Percentiles rank a stretch among this genome's conserved stretches.
These are phyloP conservation scores for Clarias macrocephalus DNA, from an alignment of 2,113 vertebrate genomes.

Conservation along the genomic window DNA sequence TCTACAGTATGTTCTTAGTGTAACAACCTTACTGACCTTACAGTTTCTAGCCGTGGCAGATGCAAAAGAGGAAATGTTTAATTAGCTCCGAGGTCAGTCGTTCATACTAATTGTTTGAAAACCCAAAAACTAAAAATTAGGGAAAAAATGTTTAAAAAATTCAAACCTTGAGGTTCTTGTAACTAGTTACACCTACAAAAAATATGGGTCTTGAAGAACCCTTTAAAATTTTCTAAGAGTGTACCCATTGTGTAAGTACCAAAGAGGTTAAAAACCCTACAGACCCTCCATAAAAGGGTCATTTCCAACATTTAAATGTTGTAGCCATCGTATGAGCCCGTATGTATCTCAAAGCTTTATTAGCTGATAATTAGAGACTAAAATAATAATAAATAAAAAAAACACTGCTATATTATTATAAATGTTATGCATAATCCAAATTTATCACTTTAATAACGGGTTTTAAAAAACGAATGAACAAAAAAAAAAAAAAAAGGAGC, in stretches of 20 bases:
- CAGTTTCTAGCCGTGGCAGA: no score
- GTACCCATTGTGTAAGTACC: slow-evolving; percentile 36
- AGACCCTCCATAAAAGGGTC: slow-evolving; percentile 46
- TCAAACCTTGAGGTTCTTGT: no score
- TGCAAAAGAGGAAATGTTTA: no score
- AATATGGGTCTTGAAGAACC: not conserved
- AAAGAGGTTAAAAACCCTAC: slow-evolving; percentile 45
- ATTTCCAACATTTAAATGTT: slow-evolving; percentile 35
- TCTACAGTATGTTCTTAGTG: no score
- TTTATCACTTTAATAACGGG: slow-evolving; percentile 22
- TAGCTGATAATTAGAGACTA: slow-evolving; percentile 48
- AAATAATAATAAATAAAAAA: slow-evolving; percentile 28
- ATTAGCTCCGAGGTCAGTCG: no score
- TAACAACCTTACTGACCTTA: no score
- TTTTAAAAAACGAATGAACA: slow-evolving; percentile 1
- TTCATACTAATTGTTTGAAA: no score
- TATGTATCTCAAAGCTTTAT: slow-evolving; percentile 49
- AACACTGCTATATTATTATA: slow-evolving; percentile 48
- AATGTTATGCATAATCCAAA: slow-evolving; percentile 48
- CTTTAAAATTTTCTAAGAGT: not conserved
- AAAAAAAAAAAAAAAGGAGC: not conserved
- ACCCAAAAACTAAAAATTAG: no score
- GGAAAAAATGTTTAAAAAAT: no score
- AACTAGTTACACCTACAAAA: no score
- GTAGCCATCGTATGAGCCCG: not conserved